These are phyloP conservation scores for Stramonita haemastoma DNA, from an alignment of 2,888 invertebrate genomes.

Conservation along the genomic window DNA sequence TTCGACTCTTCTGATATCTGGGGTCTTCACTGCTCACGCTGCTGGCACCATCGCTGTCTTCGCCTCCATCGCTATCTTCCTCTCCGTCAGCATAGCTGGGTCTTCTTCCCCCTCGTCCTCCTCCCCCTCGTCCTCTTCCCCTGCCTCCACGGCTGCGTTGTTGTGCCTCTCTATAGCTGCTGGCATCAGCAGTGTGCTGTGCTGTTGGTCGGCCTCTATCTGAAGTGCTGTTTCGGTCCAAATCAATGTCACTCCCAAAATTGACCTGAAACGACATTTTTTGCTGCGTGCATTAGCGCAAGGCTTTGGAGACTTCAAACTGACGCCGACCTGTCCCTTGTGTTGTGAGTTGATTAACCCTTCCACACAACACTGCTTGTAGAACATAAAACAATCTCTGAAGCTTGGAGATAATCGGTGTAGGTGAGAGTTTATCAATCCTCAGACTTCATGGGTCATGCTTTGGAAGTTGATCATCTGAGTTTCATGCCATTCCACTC, in stretches of 20 bases:
- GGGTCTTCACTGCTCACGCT: background rate
- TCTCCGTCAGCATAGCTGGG: background rate
- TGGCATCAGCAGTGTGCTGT: background rate
- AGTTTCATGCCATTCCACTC: too few species aligned
- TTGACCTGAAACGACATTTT: conserved; percentile 10
- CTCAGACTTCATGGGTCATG: too few species aligned
- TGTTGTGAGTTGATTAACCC: too few species aligned
- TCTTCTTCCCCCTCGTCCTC: background rate
- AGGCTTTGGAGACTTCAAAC: background rate
- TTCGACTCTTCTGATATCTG: background rate
- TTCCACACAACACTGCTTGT: too few species aligned
- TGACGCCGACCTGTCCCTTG: too few species aligned
- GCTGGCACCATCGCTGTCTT: conserved; percentile 9
- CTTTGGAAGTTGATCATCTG: too few species aligned
- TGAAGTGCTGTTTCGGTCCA: background rate
- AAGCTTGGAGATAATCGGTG: too few species aligned
- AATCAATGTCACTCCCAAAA: background rate
- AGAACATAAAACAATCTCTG: too few species aligned
- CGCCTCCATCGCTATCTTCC: background rate
- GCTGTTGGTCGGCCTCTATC: background rate
- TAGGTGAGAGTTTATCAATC: too few species aligned
- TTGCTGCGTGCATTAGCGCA: background rate
- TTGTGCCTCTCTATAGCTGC: background rate
- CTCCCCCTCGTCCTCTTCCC: background rate
- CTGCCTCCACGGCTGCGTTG: background rate